Base-by-base conservation (phyloP, 1,140 invertebrate genomes). In the Polyergus mexicanus region DNA sequence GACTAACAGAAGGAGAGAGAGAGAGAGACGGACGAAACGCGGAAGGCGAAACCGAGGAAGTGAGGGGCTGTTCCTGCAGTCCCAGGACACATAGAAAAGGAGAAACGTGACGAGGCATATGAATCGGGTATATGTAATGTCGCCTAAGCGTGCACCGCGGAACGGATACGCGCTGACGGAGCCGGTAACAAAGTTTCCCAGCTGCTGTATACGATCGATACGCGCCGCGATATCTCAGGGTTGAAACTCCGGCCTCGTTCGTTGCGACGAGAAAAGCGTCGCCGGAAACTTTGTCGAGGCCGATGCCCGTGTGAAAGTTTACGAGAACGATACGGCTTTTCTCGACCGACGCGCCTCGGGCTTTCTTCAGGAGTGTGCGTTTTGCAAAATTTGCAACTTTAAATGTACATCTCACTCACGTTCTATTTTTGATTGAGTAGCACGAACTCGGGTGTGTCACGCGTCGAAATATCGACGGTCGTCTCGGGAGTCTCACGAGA, bases 91-190 rank as follows among this genome's bases (percentile, higher is more conserved):
- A 68, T 63, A 62, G 85, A 86, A 75, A 74, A 75, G 60, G 86
- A 83, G 87, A 86, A 86, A 90, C 90, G 88, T 90, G 83, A 89
- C 86, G 86, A 86, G 86, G 90, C 86, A 89, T 91, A 91, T 88
- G 88, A 89, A 87, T 88, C 63, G 87, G 63, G 89, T 77, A 86
- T 89, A 51, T 51, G 47, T 51, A 87, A 92, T 89, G 88, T 91
- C 88, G 89, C 77, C 66, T 84, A 75, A 65, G 13, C 41, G 56
- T 63, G 28, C 41, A 38, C 28, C 58, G 60, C 51, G 44, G 51
- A 58, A 22, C 68, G 65, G 51, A 85, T 86, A 88, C 65, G 56
- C 84, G 86, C 81, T 72, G 80, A 89, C 72, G 44, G 84, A 68
- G 28, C 81, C 47, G 65, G 28, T 86, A 83, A 88, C 85, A 58